Base-by-base conservation (phyloP, 2,113 vertebrate species). In the Rhea pennata region DNA sequence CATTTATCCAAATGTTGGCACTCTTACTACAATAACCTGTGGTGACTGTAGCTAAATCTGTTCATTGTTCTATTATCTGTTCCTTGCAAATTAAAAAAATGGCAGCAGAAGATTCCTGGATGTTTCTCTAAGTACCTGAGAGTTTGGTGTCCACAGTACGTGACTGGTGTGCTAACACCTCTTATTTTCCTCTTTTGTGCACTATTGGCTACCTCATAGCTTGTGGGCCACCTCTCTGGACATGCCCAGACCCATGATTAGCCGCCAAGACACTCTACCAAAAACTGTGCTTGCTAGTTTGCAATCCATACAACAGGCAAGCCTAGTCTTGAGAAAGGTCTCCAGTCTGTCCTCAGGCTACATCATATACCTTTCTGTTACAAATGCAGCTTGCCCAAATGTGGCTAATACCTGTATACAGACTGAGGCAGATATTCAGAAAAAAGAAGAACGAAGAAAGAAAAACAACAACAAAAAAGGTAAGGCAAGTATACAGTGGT, bases 281-380 rank as follows among this genome's bases (percentile, higher is more conserved):
- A 48, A 62, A 54, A 40, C 6, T 70, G 1, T 4, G 15, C 40
- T 42, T 69, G 42, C 11, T 51, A 27, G 17, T 40, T 84, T 89
- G 15, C 20, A 72, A 69, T 11, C 22, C 40, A 23, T 23, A 31
- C 4, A 27, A 50, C 13, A 61, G 56, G 8, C 13, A 81, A 48
- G 1, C 1, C 8, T 0, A 0, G 12, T 70, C 36, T n/a, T 61
- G 17, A 81, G 54, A 42, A 72, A 64, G 6, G 44, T 77, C n/a
- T 79, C 24, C 40, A 72, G 29, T 22, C 16, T 71, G 12, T 46
- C 46, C 72, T 64, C 51, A 70, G 10, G 31, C 3, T 74, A 24
- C 13, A n/a, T 54, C 8, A 8, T 26, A 27, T 20, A 44, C 10
- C 17, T 61, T 1, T 44, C 2, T 33, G 14, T 54, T 33, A 51